phyloP scores from a whole-genome alignment of 2,113 vertebrate genomes.

The Sylvilagus bachmani region DNA sequence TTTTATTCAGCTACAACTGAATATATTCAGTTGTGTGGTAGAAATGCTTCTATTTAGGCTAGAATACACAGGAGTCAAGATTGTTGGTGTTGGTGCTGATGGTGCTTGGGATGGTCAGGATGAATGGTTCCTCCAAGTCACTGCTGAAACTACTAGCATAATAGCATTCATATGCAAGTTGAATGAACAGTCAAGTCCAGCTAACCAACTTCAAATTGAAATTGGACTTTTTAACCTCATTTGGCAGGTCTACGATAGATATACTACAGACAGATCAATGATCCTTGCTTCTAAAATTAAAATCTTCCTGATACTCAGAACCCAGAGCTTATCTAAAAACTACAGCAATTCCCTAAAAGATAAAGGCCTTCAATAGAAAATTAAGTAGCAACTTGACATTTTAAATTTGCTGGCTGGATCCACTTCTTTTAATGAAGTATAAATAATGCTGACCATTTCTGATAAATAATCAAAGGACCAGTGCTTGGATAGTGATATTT shows the following conservation, averaged over 20 bases:
- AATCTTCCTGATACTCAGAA: neutral
- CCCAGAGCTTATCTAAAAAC: neutral
- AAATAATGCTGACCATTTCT: slow-evolving; percentile 6
- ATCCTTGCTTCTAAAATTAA: slow-evolving; percentile 51
- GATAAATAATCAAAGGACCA: neutral
- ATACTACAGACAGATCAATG: neutral
- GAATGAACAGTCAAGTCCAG: neutral
- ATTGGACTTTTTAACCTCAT: slow-evolving; percentile 28
- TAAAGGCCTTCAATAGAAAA: slow-evolving; percentile 16
- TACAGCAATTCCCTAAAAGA: slow-evolving; percentile 6
- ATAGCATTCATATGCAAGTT: neutral
- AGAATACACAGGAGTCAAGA: neutral
- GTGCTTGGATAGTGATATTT: neutral
- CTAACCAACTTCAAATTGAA: slow-evolving; percentile 24
- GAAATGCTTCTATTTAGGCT: neutral
- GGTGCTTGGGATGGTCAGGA: neutral
- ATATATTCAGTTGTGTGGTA: neutral
- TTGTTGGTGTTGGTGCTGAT: neutral
- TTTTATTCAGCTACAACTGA: slow-evolving; percentile 32
- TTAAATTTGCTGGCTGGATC: slow-evolving; percentile 30
- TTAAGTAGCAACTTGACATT: slow-evolving; percentile 56
- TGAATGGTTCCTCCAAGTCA: neutral
- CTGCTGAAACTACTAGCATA: neutral
- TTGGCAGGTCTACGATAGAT: neutral
- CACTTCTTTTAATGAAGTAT: neutral